These are phyloP conservation scores for Bovichtus diacanthus DNA, from an alignment of 2,797 vertebrate species.

Conservation along the genomic window DNA sequence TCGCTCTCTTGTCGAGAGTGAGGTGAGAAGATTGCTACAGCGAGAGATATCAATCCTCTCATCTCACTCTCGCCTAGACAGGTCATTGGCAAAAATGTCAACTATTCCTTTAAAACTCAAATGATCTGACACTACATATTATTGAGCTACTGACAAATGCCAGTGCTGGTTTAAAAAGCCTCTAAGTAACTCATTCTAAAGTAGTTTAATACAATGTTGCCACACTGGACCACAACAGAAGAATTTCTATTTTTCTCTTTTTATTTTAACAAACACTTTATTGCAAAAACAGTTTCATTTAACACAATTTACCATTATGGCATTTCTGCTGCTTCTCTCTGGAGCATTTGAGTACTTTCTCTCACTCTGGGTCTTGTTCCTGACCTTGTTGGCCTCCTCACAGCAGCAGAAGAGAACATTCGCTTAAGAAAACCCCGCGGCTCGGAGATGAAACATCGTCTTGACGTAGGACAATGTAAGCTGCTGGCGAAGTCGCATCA, in stretches of 20 bases:
- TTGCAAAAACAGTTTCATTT: neutral
- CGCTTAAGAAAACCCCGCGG: conserved; percentile 41
- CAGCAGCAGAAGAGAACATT: conserved; percentile 44
- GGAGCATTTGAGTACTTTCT: neutral
- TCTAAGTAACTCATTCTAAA: neutral
- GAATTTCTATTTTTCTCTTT: neutral
- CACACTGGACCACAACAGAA: neutral
- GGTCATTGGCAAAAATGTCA: no score
- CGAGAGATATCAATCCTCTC: no score
- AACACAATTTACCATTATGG: neutral
- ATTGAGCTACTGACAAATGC: no score
- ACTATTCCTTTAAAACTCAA: no score
- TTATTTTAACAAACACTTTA: neutral
- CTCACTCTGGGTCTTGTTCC: conserved; percentile 2
- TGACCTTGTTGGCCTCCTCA: conserved; percentile 14
- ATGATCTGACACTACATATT: no score
- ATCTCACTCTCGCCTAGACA: no score
- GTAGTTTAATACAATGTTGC: neutral
- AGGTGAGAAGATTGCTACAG: no score
- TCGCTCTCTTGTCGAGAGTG: no score
- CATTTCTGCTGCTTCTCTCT: neutral
- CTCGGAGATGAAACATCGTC: conserved; percentile 47
- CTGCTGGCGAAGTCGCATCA: conserved; percentile 60
- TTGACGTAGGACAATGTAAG: conserved; percentile 33
- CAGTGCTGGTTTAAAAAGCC: neutral